Base-by-base conservation (phyloP, 1,140 invertebrate species). In the Onthophagus taurus region DNA sequence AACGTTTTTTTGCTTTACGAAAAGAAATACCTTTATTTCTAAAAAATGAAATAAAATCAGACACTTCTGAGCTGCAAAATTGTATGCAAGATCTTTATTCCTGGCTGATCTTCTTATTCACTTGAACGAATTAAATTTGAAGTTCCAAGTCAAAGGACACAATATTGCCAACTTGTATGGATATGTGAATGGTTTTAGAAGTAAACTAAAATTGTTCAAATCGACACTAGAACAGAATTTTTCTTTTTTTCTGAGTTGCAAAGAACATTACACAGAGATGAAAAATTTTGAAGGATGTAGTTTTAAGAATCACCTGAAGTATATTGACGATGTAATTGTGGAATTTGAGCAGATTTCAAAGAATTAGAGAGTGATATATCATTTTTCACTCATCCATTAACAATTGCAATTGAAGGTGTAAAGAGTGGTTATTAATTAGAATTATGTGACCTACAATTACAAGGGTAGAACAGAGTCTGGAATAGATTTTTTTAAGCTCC, bases 161-260 rank as follows among this genome's bases (percentile, higher is more conserved):
- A 43, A 31, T 21, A 43, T 43, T 12, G 17, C 30, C 18, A 34
- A 31, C 29, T 43, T 43, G 20, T 31, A 16, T 33, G 41, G 41
- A 31, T 12, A 43, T 19, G 11, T 31, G 13, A 34, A 43, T 33
- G 41, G 41, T 19, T 43, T 43, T 43, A 34, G 2, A 30, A 20
- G 20, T 43, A 43, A 43, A 43, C 12, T 43, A 16, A 43, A 42
- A 14, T 11, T 42, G 6, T 42, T 42, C 38, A 31, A 42, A 58
- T 18, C 13, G 9, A 7, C 16, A 17, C 19, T 37, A 37, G 35
- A 37, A 37, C 8, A 37, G 13, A 21, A 26, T 29, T 14, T 11
- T 29, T 26, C 13, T n/a, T 30, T 29, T 41, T 29, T 41, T 41
- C 38, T 24, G 18, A 14, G 23, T 26, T 41, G 38, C 21, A 24